Percentiles rank a stretch among this genome's conserved stretches.
These are phyloP conservation scores for Eupithecia vulgata DNA, from an alignment of 2,888 invertebrate species.

Conservation along the genomic window DNA sequence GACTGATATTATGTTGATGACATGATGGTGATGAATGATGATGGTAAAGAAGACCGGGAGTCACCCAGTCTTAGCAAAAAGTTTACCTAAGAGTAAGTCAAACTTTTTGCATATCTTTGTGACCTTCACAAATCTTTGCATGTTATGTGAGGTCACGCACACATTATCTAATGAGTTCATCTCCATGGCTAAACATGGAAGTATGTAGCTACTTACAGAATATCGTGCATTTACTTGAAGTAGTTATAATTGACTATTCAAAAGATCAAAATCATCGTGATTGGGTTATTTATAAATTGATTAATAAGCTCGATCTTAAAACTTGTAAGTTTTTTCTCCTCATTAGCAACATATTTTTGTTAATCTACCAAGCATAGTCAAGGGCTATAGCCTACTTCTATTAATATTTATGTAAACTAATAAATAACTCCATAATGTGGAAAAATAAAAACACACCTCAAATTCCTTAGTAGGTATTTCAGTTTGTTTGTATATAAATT, in stretches of 20 bases:
- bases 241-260: neutral
- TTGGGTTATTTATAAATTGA: neutral
- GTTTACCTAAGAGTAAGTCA: neutral
- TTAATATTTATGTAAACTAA: neutral
- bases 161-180: neutral
- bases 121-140: slow-evolving; percentile 10
- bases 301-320: neutral
- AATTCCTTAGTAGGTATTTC: too few relatives aligned
- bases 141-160: slow-evolving; percentile 14
- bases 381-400: neutral
- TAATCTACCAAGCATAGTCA: neutral
- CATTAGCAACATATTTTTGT: neutral
- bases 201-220: neutral
- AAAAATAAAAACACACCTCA: too few relatives aligned
- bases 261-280: neutral
- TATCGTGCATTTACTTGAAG: neutral
- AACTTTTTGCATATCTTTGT: slow-evolving; percentile 2
- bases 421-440: too few relatives aligned
- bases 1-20: too few relatives aligned
- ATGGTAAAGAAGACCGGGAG: neutral
- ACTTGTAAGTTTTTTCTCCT: neutral
- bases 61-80: neutral
- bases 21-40: too few relatives aligned
- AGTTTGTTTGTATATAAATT: too few relatives aligned
- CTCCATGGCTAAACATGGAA: slow-evolving; percentile 4